Conservation (phyloP, 2,888 invertebrate species). For the Caenorhabditis doughertyi region DNA sequence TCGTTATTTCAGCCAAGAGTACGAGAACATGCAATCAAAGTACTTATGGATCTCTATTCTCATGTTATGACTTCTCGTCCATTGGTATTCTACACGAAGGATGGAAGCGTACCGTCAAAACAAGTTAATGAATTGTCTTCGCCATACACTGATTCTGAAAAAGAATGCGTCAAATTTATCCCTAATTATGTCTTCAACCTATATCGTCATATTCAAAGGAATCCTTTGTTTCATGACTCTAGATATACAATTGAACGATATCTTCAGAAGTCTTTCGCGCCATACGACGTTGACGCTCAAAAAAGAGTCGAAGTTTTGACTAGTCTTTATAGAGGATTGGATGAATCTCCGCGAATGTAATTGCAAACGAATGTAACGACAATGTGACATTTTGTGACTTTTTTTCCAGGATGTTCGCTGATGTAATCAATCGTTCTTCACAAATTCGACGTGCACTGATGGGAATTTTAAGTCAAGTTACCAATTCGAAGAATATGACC, state of each 20-base stretch:
- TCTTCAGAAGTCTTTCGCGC: slow-evolving; percentile 57
- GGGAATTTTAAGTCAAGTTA: slow-evolving; percentile 25
- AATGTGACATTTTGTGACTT: neutral
- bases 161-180: slow-evolving; percentile 63
- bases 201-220: slow-evolving; percentile 19
- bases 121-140: neutral
- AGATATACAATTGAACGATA: slow-evolving; percentile 58
- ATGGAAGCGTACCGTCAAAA: neutral
- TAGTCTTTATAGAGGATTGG: slow-evolving; percentile 52
- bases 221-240: slow-evolving; percentile 49
- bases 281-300: slow-evolving; percentile 51
- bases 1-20: slow-evolving; percentile 51
- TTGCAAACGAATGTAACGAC: neutral
- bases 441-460: slow-evolving; percentile 56
- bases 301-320: slow-evolving; percentile 55
- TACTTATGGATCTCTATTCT: slow-evolving; percentile 54
- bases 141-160: slow-evolving; percentile 65
- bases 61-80: slow-evolving; percentile 54
- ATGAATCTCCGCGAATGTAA: slow-evolving; percentile 16
- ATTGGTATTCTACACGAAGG: neutral
- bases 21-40: slow-evolving; percentile 47
- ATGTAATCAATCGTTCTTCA: slow-evolving; percentile 53
- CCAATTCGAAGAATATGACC: neutral
- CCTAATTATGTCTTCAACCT: slow-evolving; percentile 50
- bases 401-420: slow-evolving; percentile 53